Percentiles rank a stretch among this genome's conserved stretches.
Conservation (phyloP, 2,113 vertebrate genomes). For the Ptychochromis oligacanthus region DNA sequence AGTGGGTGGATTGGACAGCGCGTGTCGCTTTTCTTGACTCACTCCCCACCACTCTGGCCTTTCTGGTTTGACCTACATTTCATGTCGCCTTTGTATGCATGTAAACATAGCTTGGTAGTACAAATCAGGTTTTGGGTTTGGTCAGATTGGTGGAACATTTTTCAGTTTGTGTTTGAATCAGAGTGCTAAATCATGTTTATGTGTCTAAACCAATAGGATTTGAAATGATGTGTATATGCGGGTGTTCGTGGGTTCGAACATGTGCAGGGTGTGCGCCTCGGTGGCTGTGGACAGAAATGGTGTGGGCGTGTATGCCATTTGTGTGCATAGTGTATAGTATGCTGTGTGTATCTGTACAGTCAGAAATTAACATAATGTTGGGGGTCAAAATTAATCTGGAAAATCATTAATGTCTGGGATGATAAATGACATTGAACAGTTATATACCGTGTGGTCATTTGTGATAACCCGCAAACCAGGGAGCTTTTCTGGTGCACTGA, state of each 20-base stretch:
- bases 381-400: background rate
- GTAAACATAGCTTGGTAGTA: constrained; percentile 33
- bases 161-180: constrained; percentile 19
- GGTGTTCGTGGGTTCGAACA: background rate
- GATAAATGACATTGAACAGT: background rate
- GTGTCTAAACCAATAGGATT: background rate
- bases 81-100: constrained; percentile 5
- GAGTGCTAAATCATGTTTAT: constrained; percentile 26
- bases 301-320: background rate
- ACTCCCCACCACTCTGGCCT: constrained; percentile 5
- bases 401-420: background rate
- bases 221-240: background rate
- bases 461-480: background rate
- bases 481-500: background rate
- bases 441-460: background rate
- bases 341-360: background rate
- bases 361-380: background rate
- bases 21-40: constrained; percentile 3
- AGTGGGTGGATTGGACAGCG: background rate
- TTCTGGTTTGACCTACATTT: constrained; percentile 63
- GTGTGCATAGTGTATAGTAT: background rate
- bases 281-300: background rate
- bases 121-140: constrained; percentile 26
- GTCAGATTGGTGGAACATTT: constrained; percentile 26
- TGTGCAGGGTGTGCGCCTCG: background rate